Percentiles rank a stretch among this genome's conserved stretches.
phyloP scores from a whole-genome alignment of 2,888 invertebrate species.

The Cryptus viduatorius region DNA sequence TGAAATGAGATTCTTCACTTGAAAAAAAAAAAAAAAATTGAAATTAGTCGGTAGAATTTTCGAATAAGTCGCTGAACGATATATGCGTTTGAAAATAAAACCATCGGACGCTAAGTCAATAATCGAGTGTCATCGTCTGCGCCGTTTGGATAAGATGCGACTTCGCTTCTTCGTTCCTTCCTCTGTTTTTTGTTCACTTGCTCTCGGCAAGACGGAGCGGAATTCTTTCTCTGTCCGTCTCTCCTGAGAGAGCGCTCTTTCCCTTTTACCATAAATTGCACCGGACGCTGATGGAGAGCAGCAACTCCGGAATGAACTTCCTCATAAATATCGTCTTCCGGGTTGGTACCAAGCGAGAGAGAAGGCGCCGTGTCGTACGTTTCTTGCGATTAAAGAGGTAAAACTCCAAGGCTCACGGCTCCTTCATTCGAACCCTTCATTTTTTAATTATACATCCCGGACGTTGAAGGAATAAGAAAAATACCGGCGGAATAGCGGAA shows the following conservation, averaged over 20 bases:
- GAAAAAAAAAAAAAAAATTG: too few relatives aligned
- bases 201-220: conserved; percentile 13
- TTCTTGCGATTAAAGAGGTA: background rate
- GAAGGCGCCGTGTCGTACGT: conserved; percentile 18
- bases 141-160: conserved; percentile 4
- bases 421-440: conserved; percentile 40
- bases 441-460: conserved; percentile 62
- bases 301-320: conserved; percentile 57
- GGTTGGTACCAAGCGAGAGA: conserved; percentile 45
- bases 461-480: conserved; percentile 49
- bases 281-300: conserved; percentile 58
- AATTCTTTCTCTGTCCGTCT: conserved; percentile 1
- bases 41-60: background rate
- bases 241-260: conserved; percentile 16
- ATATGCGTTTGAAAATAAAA: background rate
- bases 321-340: conserved; percentile 67
- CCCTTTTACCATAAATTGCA: conserved; percentile 61
- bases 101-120: background rate
- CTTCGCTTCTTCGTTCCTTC: background rate
- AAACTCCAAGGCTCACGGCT: conserved; percentile 2
- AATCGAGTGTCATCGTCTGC: conserved; percentile 11
- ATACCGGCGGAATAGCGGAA: background rate
- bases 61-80: background rate
- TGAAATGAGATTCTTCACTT: too few relatives aligned
- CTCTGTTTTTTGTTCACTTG: conserved; percentile 2